Evolutionary conservation across 1,140 invertebrate species (phyloP), one percentile per base, ranked within the genome.

Genomic region (Tetramorium alpestre): DNA sequence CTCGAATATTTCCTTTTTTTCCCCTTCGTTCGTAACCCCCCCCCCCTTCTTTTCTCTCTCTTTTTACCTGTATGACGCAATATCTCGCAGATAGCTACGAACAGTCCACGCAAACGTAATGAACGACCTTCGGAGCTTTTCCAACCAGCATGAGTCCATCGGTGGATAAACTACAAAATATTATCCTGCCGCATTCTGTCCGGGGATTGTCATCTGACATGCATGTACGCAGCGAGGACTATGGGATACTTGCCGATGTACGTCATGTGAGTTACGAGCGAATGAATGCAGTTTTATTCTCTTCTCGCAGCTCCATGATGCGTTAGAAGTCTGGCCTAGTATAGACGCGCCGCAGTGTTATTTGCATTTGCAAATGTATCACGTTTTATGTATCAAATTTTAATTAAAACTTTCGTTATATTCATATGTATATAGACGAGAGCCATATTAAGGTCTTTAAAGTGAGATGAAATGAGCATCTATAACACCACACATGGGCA

Each of bases 111-210:
- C 60, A 47, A 86, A 80, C 64, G 64, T 69, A 80, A 86, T 56
- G 85, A 86, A 86, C 51, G 85, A 69, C 62, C 47, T 49, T 60
- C 58, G 44, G 76, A 38, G 76, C 60, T 80, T 65, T 65, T 41
- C 28, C 60, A 41, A 81, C 44, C 33, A 38, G 44, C 69, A 64
- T 28, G 58, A 65, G 58, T 49, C 44, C 38, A 44, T 25, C 16
- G 56, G 28, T 41, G 28, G 87, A 88, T 81, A 88, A 88, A 87
- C 67, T 58, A 65, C 75, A 58, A 88, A 88, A 88, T 88, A 88
- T 88, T 87, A 87, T 88, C 25, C 76, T 11, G 51, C 6, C 60
- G 28, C 62, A 38, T 88, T 60, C 70, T 60, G 56, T 28, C 51
- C 54, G 28, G 41, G 28, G n/a, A 56, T 86, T 72, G 84, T 78